Percentiles rank a stretch among this genome's conserved stretches.
These are phyloP conservation scores for Caenorhabditis sp. DNA, from an alignment of 2,888 invertebrate genomes.

Conservation along the genomic window DNA sequence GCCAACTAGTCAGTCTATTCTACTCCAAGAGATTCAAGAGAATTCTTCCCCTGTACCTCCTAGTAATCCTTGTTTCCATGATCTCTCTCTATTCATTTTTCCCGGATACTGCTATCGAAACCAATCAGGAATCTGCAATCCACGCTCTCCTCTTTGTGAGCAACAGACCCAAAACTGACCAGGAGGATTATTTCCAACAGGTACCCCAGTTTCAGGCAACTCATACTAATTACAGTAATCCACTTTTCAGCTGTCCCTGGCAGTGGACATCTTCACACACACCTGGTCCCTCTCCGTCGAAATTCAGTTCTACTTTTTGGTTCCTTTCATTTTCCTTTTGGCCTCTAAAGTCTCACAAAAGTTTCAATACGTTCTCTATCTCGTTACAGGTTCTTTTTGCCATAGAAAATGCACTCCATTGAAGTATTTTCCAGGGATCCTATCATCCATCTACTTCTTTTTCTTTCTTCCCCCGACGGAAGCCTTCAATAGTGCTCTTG, in stretches of 20 bases:
- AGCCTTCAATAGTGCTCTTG: constrained; percentile 47
- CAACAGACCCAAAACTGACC: constrained; percentile 9
- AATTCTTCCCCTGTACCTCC: constrained; percentile 29
- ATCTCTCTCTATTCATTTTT: constrained; percentile 19
- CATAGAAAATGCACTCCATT: neutral
- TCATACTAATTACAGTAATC: neutral
- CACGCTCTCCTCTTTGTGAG: constrained; percentile 23
- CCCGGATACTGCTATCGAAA: constrained; percentile 27
- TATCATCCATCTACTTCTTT: constrained; percentile 13
- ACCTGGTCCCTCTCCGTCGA: constrained; percentile 56
- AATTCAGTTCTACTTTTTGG: constrained; percentile 50
- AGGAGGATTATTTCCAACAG: constrained; percentile 23
- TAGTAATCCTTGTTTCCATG: constrained; percentile 8
- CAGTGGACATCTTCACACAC: constrained; percentile 50
- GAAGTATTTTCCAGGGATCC: neutral
- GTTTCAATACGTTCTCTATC: neutral
- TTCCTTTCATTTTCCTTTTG: constrained; percentile 38
- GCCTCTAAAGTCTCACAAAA: neutral
- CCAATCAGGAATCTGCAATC: constrained; percentile 27
- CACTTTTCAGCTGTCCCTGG: constrained; percentile 19
- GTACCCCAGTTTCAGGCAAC: neutral
- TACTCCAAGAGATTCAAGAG: constrained; percentile 27
- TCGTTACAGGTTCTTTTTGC: neutral
- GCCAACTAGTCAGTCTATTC: constrained; percentile 16
- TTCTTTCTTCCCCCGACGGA: neutral